phyloP scores from a whole-genome alignment of 1,140 invertebrate species.

The Scaptomyza graminum region DNA sequence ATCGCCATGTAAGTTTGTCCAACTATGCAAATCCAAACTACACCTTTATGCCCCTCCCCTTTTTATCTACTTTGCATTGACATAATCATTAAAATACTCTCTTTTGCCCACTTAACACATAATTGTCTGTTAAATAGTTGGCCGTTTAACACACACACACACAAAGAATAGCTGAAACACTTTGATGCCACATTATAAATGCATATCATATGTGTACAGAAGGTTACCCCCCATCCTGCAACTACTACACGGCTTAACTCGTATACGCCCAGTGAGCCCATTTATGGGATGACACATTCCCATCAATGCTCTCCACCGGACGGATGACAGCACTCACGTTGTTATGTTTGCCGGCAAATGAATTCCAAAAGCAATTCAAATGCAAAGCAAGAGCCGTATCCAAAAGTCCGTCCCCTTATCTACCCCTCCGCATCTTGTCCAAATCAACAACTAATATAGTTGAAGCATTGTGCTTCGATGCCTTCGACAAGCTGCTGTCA shows the following conservation, averaged over 20 bases:
- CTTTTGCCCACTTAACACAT: constrained; percentile 49
- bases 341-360: constrained; percentile 63
- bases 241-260: too few species aligned
- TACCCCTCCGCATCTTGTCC: neutral
- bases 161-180: constrained; percentile 44
- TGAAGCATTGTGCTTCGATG: constrained; percentile 58
- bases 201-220: constrained; percentile 15
- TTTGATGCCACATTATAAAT: constrained; percentile 36
- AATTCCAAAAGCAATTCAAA: constrained; percentile 63
- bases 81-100: constrained; percentile 54
- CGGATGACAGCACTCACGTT: constrained; percentile 53
- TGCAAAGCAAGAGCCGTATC: constrained; percentile 38
- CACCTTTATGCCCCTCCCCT: neutral
- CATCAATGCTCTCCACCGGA: constrained; percentile 39
- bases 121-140: constrained; percentile 55
- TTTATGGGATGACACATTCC: constrained; percentile 45
- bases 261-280: neutral
- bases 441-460: constrained; percentile 60
- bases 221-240: neutral
- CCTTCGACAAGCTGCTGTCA: constrained; percentile 63
- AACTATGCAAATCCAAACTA: constrained; percentile 22
- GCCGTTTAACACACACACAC: constrained; percentile 60
- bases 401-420: neutral
- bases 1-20: constrained; percentile 12
- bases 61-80: neutral